Base-by-base conservation (phyloP, 2,113 vertebrate species). In the Megaptera novaeangliae region DNA sequence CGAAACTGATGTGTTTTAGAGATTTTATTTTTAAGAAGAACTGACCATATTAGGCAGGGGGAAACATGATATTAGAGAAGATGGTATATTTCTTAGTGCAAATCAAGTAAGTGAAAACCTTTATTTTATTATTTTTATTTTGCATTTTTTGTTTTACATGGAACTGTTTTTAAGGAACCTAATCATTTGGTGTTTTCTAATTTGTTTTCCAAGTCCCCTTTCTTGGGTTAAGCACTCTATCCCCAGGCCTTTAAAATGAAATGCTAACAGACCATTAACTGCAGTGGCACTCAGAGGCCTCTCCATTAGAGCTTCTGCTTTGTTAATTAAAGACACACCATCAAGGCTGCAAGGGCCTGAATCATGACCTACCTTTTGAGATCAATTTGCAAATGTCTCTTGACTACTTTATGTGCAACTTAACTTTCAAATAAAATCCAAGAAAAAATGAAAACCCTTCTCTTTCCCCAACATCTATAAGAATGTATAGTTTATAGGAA, bases 241-340 rank as follows among this genome's bases (percentile, higher is more conserved):
- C 87, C 75, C 34, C 89, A 96, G 97, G 90, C 85, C 94, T 96
- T 96, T 96, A 84, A 97, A 95, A 97, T 95, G 90, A 98, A 98
- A 97, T 97, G 90, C 96, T 96, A 98, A 97, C 97, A 98, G 96
- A 96, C 87, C 90, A 97, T 98, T 98, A 98, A 97, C 94, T 88
- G 80, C 78, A 57, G 78, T 66, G 82, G 94, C 92, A 81, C 94
- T 96, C 39, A 13, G 69, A 97, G 94, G 88, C 87, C 78, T 97
- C 89, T 82, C 72, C 87, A 95, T 92, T 88, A 97, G 61, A 92
- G 59, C 55, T 77, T 96, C 74, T 91, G 93, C 83, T 95, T 96
- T 95, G 94, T 95, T 98, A 97, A 97, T 98, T 98, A 97, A 96
- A 92, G 96, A 93, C 92, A 90, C 3, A 8, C 59, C 84, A 95